Percentiles rank a stretch among this genome's conserved stretches.
These are phyloP conservation scores for Dendrophyllia cribrosa DNA, from an alignment of 64 coral and sea anemone genomes.

Conservation along the genomic window DNA sequence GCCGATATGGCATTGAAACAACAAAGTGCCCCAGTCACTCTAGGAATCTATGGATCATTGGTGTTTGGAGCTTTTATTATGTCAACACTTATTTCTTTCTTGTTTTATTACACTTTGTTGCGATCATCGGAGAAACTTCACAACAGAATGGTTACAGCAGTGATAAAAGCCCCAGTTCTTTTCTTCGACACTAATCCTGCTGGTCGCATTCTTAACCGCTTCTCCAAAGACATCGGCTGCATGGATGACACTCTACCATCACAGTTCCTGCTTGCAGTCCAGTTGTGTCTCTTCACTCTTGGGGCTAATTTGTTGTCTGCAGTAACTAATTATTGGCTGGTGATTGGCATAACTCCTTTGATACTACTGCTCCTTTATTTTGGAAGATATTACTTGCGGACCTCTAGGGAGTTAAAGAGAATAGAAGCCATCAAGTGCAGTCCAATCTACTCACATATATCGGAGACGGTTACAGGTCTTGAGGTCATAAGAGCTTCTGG, in stretches of 20 bases:
- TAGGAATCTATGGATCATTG: constrained; percentile 37
- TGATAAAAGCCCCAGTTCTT: constrained; percentile 58
- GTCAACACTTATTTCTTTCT: constrained; percentile 43
- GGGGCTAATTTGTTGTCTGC: constrained; percentile 33
- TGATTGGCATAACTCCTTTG: constrained; percentile 43
- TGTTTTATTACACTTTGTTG: constrained; percentile 32
- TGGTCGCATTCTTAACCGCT: constrained; percentile 72
- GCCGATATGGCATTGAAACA: constrained; percentile 37
- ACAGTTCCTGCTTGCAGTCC: constrained; percentile 35
- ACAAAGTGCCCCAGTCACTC: constrained; percentile 12
- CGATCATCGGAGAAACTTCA: constrained; percentile 63
- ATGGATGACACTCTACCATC: constrained; percentile 60
- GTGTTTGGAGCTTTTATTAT: constrained; percentile 23
- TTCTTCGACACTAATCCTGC: constrained; percentile 82
- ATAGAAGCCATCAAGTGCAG: constrained; percentile 67
- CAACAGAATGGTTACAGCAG: constrained; percentile 62
- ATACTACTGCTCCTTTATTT: not conserved
- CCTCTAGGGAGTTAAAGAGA: constrained; percentile 66
- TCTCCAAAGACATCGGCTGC: constrained; percentile 67
- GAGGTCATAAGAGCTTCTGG: constrained; percentile 56
- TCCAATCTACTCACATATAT: constrained; percentile 35
- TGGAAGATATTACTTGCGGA: constrained; percentile 53
- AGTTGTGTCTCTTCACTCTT: constrained; percentile 11
- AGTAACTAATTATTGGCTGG: constrained; percentile 43
- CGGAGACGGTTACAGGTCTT: constrained; percentile 30